These are phyloP conservation scores for Amblyjoppa proteus DNA, from an alignment of 2,888 invertebrate genomes.

Conservation along the genomic window DNA sequence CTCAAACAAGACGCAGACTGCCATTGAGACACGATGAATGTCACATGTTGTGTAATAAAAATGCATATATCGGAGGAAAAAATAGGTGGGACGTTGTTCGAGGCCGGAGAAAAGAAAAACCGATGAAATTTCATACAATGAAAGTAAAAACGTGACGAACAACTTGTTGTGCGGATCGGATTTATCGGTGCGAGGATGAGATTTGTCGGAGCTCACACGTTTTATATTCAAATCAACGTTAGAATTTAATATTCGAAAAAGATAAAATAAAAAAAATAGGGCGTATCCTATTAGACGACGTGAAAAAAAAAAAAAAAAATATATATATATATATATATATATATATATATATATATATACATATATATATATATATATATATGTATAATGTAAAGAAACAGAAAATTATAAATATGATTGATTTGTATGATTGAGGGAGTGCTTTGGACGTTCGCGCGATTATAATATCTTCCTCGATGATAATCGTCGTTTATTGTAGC, in stretches of 20 bases:
- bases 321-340: too few species aligned
- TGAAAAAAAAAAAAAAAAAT: too few species aligned
- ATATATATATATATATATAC: neutral
- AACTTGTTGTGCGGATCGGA: slow-evolving; percentile 39
- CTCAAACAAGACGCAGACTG: slow-evolving; percentile 76
- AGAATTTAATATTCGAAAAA: slow-evolving; percentile 11
- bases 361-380: neutral
- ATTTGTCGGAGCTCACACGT: slow-evolving; percentile 57
- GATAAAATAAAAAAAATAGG: neutral
- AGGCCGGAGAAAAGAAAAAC: slow-evolving; percentile 6
- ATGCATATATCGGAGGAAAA: slow-evolving; percentile 62
- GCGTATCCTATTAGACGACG: slow-evolving; percentile 44
- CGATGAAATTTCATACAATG: slow-evolving; percentile 57
- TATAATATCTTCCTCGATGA: slow-evolving; percentile 10
- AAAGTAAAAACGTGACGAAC: slow-evolving; percentile 33
- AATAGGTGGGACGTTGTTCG: slow-evolving; percentile 29
- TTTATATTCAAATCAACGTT: slow-evolving; percentile 58
- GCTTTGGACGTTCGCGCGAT: slow-evolving; percentile 43
- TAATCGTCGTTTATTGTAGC: slow-evolving; percentile 17
- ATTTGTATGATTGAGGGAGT: slow-evolving; percentile 48
- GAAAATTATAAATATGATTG: slow-evolving; percentile 2
- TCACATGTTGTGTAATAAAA: slow-evolving; percentile 74
- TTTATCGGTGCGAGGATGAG: slow-evolving; percentile 49
- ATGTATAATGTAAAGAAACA: slow-evolving; percentile 7
- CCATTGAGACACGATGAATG: slow-evolving; percentile 72